Evolutionary conservation across 30 jellyfish, hydroid and myxozoan genomes (phyloP).

Genomic region (Clytia hemisphaerica): DNA sequence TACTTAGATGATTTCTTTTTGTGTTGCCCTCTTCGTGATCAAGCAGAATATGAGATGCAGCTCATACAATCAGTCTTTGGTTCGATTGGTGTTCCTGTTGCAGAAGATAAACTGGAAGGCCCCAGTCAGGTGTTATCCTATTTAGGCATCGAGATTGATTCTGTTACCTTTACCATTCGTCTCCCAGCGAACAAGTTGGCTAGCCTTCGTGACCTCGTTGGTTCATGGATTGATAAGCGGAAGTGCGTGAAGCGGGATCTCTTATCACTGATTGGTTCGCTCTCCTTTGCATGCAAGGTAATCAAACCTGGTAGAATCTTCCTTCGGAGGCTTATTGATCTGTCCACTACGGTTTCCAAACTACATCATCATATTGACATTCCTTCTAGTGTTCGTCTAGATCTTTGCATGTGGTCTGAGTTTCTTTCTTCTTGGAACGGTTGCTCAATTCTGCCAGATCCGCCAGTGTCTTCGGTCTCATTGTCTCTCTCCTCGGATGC

Average conservation of each 20-base stretch:
- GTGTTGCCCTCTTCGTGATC: constrained; percentile 3
- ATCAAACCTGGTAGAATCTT: constrained; percentile 15
- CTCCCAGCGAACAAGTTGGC: neutral
- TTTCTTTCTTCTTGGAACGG: no score
- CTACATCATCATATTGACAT: no score
- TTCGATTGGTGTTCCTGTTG: constrained; percentile 15
- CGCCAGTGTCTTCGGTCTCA: no score
- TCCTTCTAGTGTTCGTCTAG: no score
- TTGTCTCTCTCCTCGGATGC: no score
- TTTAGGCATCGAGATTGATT: constrained; percentile 10
- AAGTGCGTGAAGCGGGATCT: constrained; percentile 21
- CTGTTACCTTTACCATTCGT: neutral
- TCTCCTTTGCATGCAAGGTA: constrained; percentile 15
- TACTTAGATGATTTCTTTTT: constrained; percentile 29
- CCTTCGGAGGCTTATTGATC: no score
- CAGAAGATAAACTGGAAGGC: neutral
- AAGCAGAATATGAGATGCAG: neutral
- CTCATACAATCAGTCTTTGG: neutral
- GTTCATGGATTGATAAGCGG: neutral
- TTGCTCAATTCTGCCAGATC: no score
- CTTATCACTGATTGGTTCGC: constrained; percentile 19
- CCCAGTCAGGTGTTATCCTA: neutral
- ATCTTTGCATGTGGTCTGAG: no score
- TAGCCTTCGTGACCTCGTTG: neutral
- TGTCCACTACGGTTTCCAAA: no score